Conservation (phyloP, 1,140 invertebrate genomes). For the Drosophila lacteicornis region DNA sequence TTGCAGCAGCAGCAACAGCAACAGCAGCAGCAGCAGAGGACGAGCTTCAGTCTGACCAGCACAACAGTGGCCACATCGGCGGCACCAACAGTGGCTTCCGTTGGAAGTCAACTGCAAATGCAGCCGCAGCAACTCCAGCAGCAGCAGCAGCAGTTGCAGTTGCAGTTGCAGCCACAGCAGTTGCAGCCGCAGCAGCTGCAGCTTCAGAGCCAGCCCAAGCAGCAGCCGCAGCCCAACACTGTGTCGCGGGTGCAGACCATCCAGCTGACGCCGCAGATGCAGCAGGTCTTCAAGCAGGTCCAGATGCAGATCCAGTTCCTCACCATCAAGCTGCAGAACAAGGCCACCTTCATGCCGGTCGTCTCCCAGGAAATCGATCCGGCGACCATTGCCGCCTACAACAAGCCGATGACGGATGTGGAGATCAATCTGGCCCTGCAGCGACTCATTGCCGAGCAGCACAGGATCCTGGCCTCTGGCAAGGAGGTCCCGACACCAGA, state of each 20-base stretch:
- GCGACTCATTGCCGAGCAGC: conserved; percentile 87
- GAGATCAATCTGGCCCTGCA: conserved; percentile 86
- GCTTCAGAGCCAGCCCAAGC: conserved; percentile 31
- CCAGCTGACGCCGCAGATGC: conserved; percentile 87
- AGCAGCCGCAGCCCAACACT: conserved; percentile 63
- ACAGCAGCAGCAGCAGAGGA: conserved; percentile 48
- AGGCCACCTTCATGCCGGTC: conserved; percentile 62
- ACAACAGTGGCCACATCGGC: conserved; percentile 37
- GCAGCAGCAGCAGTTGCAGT: conserved; percentile 83
- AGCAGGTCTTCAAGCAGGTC: conserved; percentile 87
- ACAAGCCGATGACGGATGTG: conserved; percentile 81
- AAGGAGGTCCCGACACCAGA: conserved; percentile 87
- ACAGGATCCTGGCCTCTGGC: conserved; percentile 87
- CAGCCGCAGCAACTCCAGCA: conserved; percentile 48
- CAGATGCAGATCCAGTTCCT: conserved; percentile 87
- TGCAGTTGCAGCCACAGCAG: conserved; percentile 84
- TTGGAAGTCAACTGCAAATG: conserved; percentile 46
- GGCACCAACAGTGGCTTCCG: conserved; percentile 16
- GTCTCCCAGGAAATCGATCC: conserved; percentile 72
- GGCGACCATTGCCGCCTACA: conserved; percentile 67
- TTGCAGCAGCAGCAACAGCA: conserved; percentile 40
- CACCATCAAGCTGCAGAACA: conserved; percentile 85
- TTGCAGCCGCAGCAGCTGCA: conserved; percentile 52
- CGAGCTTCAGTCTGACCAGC: conserved; percentile 49
- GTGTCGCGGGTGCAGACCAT: conserved; percentile 87